A percentile compares a stretch with the other conserved stretches of the same genome.
Evolutionary conservation across 2,113 vertebrate species (phyloP).

Genomic region (Platysternon megacephalum): DNA sequence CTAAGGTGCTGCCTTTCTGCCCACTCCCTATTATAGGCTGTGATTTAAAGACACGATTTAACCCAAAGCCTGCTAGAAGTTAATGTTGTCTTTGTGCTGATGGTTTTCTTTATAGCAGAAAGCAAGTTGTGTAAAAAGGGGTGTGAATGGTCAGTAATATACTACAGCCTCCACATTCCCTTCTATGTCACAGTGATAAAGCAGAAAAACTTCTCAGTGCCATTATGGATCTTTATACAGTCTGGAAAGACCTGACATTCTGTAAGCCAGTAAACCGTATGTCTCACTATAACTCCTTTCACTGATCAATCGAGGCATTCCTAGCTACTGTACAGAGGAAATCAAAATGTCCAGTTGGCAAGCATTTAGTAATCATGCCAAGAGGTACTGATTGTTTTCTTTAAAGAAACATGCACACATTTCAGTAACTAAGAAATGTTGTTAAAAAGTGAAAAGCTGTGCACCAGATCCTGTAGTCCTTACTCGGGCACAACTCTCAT

Average conservation of each 20-base stretch:
- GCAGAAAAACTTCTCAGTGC: neutral
- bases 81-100: neutral
- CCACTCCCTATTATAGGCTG: neutral
- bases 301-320: neutral
- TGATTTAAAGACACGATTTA: conserved; percentile 1
- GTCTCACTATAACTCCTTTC: neutral
- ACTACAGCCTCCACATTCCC: neutral
- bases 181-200: neutral
- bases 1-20: neutral
- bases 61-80: neutral
- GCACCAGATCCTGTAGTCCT: fast-evolving
- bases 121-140: neutral
- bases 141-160: neutral
- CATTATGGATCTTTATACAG: neutral
- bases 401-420: neutral
- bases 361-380: neutral
- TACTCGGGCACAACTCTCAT: neutral
- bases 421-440: neutral
- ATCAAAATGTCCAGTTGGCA: neutral
- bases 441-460: neutral
- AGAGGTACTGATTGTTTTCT: neutral
- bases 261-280: neutral
- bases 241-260: neutral
- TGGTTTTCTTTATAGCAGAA: neutral
- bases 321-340: neutral